Percentiles rank a stretch among this genome's conserved stretches.
phyloP scores from a whole-genome alignment of 2,797 vertebrate species.

The Xenopus petersii region DNA sequence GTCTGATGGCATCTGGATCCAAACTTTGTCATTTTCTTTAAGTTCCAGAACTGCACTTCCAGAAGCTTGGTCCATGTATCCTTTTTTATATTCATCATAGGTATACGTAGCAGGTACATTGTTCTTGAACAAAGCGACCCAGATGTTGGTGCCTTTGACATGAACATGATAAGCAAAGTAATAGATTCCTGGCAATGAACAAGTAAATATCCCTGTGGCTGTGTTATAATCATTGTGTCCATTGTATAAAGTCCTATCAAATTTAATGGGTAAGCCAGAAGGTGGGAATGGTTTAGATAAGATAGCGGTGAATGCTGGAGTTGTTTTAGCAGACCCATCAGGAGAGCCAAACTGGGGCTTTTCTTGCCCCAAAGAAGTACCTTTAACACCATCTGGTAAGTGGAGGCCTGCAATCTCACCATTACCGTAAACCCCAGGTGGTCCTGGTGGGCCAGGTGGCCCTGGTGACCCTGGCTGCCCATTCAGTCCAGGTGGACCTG shows the following conservation, averaged over 20 bases:
- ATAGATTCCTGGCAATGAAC: constrained; percentile 89
- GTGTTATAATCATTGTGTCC: constrained; percentile 94
- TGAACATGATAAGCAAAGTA: constrained; percentile 98
- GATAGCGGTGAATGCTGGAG: constrained; percentile 93
- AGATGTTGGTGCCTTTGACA: constrained; percentile 94
- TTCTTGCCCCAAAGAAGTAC: constrained; percentile 74
- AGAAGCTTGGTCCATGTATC: constrained; percentile 98
- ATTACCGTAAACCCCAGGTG: constrained; percentile 75
- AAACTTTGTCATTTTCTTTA: constrained; percentile 94
- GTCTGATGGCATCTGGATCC: constrained; percentile 98
- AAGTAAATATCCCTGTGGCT: constrained; percentile 90
- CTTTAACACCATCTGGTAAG: constrained; percentile 77
- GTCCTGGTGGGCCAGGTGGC: constrained; percentile 86
- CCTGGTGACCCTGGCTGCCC: constrained; percentile 81
- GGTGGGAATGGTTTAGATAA: constrained; percentile 92
- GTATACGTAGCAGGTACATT: constrained; percentile 98
- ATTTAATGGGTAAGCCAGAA: constrained; percentile 93
- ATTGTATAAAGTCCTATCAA: constrained; percentile 95
- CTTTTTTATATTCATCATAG: constrained; percentile 98
- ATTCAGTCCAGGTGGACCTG: constrained; percentile 78
- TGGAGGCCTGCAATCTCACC: constrained; percentile 80
- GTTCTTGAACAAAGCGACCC: constrained; percentile 99
- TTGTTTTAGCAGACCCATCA: constrained; percentile 80
- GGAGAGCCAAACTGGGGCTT: constrained; percentile 80
- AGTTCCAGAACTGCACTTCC: constrained; percentile 96